Evolutionary conservation across 2,888 invertebrate species (phyloP), one percentile per base, ranked within the genome.

Genomic region (Saturnia pavonia): DNA sequence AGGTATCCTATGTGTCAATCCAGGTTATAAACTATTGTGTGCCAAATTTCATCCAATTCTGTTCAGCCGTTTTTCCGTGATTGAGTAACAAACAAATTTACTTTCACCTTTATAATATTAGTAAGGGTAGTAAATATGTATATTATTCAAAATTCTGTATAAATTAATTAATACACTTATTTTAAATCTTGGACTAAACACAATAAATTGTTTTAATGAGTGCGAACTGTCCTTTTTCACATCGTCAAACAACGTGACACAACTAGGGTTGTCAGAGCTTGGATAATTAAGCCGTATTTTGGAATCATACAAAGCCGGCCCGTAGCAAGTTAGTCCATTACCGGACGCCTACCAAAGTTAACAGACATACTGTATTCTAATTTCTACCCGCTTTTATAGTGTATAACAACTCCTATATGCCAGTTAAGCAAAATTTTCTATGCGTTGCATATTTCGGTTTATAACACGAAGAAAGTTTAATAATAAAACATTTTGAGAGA

Each of bases 241-340:
- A 72, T 76, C 71, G 75, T 78, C 75, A 77, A 74, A 72, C 74
- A 79, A 34, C 76, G 79, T 79, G 76, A 78, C 78, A 81, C 80
- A 82, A 83, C 83, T 83, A 83, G 78, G 79, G 78, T 74, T 76
- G 78, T 78, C 74, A 73, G 69, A 70, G 57, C 67, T 79, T 79
- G 81, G 84, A 86, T 87, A 89, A 89, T 89, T 87, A 88, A 88
- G 85, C 85, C 80, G 88, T 88, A 85, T 88, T 87, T 85, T 75
- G 81, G 85, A 76, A 78, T 77, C 72, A 81, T 84, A 87, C 88
- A 88, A 87, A 88, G 87, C 84, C 77, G 76, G 80, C 69, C 75
- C 75, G 73, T 75, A 77, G 74, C 78, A 87, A 89, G 86, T 89
- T 88, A 85, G 82, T 76, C 82, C 83, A 88, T 88, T 88, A 88